phyloP scores from a whole-genome alignment of 2,113 vertebrate species.

The Neogale vison region DNA sequence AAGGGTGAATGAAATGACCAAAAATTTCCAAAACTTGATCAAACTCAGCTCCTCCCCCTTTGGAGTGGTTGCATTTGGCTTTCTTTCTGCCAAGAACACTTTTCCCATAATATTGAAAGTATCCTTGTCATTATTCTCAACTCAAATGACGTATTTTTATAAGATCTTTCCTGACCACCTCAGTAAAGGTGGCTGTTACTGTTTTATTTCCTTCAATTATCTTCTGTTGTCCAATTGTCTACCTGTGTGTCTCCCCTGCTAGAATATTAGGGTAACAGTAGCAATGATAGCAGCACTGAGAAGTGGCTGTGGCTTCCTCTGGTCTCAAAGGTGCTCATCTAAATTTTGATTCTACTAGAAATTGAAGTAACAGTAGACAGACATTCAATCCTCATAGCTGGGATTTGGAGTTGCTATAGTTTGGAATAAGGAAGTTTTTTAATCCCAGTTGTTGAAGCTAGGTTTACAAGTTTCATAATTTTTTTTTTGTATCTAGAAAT shows the following conservation, averaged over 20 bases:
- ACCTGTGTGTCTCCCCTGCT: background rate
- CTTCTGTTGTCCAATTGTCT: background rate
- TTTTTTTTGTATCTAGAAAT: background rate
- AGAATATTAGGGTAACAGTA: background rate
- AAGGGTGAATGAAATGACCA: background rate
- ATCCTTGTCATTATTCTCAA: background rate
- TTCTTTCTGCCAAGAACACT: background rate
- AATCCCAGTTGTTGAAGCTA: background rate
- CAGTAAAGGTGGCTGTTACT: background rate
- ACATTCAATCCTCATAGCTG: background rate
- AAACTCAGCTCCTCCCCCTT: background rate
- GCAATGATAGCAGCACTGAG: background rate
- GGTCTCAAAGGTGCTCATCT: background rate
- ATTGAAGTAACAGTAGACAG: background rate
- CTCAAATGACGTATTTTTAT: background rate
- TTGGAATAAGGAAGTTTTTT: background rate
- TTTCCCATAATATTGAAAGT: background rate
- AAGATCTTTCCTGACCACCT: background rate
- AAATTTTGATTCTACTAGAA: background rate
- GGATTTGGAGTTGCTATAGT: background rate
- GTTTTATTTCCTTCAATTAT: background rate
- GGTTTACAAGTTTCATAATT: background rate
- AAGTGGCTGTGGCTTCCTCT: background rate
- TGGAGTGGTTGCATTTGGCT: background rate
- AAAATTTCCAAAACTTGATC: background rate